phyloP scores from a whole-genome alignment of 2,888 invertebrate species.

The Euplagia quadripunctaria region DNA sequence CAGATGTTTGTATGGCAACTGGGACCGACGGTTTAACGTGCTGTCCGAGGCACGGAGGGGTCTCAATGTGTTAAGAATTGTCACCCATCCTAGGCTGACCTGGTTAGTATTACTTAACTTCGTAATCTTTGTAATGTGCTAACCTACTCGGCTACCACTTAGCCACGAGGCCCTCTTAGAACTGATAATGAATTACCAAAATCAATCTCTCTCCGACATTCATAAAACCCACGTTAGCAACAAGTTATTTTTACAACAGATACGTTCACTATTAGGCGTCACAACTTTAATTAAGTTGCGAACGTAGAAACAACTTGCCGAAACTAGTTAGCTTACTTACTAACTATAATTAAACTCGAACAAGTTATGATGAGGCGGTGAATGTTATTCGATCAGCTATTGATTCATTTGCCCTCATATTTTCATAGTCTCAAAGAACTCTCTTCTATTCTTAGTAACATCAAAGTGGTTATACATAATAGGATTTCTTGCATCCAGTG shows the following conservation, averaged over 20 bases:
- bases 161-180: too few relatives aligned
- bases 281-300: conserved; percentile 75
- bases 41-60: too few relatives aligned
- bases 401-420: conserved; percentile 28
- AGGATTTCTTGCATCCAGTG: conserved; percentile 46
- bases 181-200: too few relatives aligned
- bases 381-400: conserved; percentile 49
- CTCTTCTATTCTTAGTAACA: conserved; percentile 31
- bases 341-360: conserved; percentile 76
- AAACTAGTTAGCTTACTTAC: conserved; percentile 75
- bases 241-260: conserved; percentile 3
- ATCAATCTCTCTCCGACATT: neutral
- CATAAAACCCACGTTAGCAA: neutral
- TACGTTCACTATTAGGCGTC: conserved; percentile 51
- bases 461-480: conserved; percentile 53
- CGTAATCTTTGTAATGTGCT: too few relatives aligned
- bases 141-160: too few relatives aligned
- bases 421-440: conserved; percentile 27
- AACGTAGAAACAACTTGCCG: conserved; percentile 74
- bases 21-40: too few relatives aligned
- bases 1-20: too few relatives aligned
- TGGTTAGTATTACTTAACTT: too few relatives aligned
- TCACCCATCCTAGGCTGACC: too few relatives aligned
- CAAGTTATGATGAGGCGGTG: conserved; percentile 66
- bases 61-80: too few relatives aligned